Evolutionary conservation across 1,140 invertebrate genomes (phyloP), one percentile per base, ranked within the genome.

Genomic region (Macrostomum lignano): DNA sequence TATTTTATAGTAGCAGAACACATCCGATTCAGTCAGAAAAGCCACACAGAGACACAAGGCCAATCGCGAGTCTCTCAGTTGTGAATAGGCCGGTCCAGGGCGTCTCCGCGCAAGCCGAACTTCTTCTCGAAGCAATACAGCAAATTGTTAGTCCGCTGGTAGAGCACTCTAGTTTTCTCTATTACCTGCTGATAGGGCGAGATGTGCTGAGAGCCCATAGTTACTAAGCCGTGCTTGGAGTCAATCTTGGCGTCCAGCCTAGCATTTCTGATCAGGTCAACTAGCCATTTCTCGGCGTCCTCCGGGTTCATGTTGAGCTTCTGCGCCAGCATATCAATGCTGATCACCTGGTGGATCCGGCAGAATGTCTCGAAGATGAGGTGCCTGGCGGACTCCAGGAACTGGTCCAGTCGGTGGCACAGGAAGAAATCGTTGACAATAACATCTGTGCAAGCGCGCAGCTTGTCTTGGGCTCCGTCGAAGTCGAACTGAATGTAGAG

Each of bases 321-420:
- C 45, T 91, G 79, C 2, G 84, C 82, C 46, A 94, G 65, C 84
- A 93, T 93, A 44, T 76, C 84, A 44, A 35, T 17, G 52, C 77
- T 88, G 44, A 93, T 91, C 46, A 82, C 88, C 51, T 93, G 79
- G 63, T 96, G 86, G 47, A 98, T 96, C 43, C 88, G 69, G 53
- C 88, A 98, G 66, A 96, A 98, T 22, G 88, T 96, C 58, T 98
- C 88, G 51, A 98, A 98, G 42, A 96, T 94, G 72, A 96, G 81
- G n/a, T 96, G 64, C 36, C 91, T 69, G 6, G 91, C 86, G 61
- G 91, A 93, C 60, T 98, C 86, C 33, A 96, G 82, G 52, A 98
- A 98, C 48, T 94, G 84, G 40, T 79, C 76, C 25, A 88, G 56
- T 49, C 82, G 82, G 3, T 76, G 81, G 36, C 86, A 78, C 24